Evolutionary conservation across 2,113 vertebrate species (phyloP).

Genomic region (Mustela nigripes): DNA sequence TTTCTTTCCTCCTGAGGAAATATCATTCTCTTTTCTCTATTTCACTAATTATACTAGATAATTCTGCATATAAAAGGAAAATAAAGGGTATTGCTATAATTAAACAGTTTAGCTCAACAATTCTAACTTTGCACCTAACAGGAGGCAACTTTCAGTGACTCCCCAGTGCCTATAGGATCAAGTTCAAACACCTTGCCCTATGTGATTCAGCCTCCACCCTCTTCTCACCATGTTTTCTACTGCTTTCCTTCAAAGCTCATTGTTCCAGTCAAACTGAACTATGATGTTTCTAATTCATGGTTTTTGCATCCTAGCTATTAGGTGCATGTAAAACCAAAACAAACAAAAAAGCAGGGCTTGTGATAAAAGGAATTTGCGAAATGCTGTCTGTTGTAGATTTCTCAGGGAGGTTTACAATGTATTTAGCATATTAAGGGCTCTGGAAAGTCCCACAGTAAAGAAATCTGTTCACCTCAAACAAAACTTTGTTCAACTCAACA

Average conservation of each 20-base stretch:
- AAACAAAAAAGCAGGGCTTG: not conserved
- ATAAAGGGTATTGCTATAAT: not conserved
- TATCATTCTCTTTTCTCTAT: constrained; percentile 37
- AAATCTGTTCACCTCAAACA: not conserved
- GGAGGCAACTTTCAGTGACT: not conserved
- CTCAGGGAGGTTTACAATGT: not conserved
- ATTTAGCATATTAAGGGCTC: constrained; percentile 1
- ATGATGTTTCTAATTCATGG: not conserved
- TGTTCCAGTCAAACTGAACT: constrained; percentile 7
- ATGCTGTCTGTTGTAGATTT: not conserved
- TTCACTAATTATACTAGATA: not conserved
- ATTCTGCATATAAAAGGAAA: not conserved
- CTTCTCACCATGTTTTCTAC: not conserved
- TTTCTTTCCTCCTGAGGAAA: not conserved
- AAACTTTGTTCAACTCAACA: not conserved
- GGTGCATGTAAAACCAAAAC: not conserved
- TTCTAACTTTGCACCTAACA: constrained; percentile 14
- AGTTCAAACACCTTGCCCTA: not conserved
- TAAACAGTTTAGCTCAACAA: constrained; percentile 23
- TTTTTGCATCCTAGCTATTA: not conserved
- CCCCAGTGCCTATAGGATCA: not conserved
- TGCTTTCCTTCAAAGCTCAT: not conserved
- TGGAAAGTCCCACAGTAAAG: constrained; percentile 34
- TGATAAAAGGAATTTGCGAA: constrained; percentile 18
- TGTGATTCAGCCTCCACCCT: not conserved